A percentile compares a stretch with the other conserved stretches of the same genome.
Evolutionary conservation across 2,888 invertebrate species (phyloP).

Genomic region (Drosophila demipolita): DNA sequence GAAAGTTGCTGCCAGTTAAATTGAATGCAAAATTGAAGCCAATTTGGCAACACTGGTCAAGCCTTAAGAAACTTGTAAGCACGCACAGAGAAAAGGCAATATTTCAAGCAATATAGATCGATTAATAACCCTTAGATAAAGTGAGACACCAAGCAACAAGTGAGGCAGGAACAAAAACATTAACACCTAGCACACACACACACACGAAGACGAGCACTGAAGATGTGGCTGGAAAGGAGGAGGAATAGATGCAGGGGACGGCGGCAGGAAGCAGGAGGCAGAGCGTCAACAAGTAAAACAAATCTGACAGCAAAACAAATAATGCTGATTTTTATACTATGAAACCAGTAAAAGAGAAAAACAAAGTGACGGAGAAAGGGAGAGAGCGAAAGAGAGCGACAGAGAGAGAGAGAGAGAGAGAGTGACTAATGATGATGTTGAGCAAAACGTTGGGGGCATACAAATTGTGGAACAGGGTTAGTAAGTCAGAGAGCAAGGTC

Average conservation of each 20-base stretch:
- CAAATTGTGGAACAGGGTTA: constrained; percentile 43
- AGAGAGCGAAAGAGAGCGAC: constrained; percentile 12
- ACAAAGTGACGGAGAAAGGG: not conserved
- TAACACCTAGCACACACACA: constrained; percentile 51
- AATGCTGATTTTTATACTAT: constrained; percentile 68
- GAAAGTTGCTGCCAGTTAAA: not conserved
- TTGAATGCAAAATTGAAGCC: not conserved
- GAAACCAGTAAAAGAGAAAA: constrained; percentile 27
- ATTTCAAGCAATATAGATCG: constrained; percentile 47
- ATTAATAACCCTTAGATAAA: constrained; percentile 53
- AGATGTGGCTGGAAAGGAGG: not conserved
- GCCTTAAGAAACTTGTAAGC: constrained; percentile 22
- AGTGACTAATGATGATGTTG: constrained; percentile 75
- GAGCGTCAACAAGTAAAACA: constrained; percentile 75
- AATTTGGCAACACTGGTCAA: not conserved
- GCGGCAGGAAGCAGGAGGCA: constrained; percentile 6
- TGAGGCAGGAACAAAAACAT: constrained; percentile 43
- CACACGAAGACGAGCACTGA: constrained; percentile 28
- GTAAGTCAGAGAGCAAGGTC: constrained; percentile 44
- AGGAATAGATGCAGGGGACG: not conserved
- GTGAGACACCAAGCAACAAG: constrained; percentile 12
- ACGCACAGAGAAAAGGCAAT: constrained; percentile 33
- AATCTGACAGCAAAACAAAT: constrained; percentile 79
- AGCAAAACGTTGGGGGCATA: constrained; percentile 53
- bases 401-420: constrained; percentile 29